Evolutionary conservation across 2,888 invertebrate genomes (phyloP), one percentile per base, ranked within the genome.

Genomic region (Epirrhoe alternata): DNA sequence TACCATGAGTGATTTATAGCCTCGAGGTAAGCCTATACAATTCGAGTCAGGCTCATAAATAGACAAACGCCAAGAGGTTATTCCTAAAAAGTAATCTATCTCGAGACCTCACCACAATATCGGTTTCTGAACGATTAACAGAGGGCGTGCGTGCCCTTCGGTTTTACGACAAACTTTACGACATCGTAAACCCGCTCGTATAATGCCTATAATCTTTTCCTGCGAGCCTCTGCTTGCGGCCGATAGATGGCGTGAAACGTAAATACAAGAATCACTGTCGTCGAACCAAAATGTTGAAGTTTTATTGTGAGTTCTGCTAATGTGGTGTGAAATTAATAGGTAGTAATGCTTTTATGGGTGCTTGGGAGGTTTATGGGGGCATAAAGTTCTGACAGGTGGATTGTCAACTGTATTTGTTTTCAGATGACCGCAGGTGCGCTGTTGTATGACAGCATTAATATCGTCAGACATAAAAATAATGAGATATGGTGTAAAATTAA

Each of bases 261-360:
- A 86, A 86, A 87, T 86, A 85, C 86, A 76, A 82, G 87, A 88
- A 91, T 92, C 90, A 88, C 88, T 89, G 90, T 87, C 88, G 85
- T 86, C 77, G 83, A 82, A 84, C 84, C 80, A 86, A 90, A 42
- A 89, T 86, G 89, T 90, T 89, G 83, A 90, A 92, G 88, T 93
- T 93, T 93, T 92, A 92, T 92, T 90, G 89, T 91, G 82, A 90
- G 93, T 91, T 91, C 90, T 89, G 92, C 93, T 92, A 93, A 93
- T 93, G 90, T 88, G 90, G 91, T 93, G 93, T 92, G 90, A 93
- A 92, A 93, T 93, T 92, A 92, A 93, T 93, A 92, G 93, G 91
- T 89, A 89, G 90, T 93, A 92, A 92, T 91, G 86, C 87, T 85
- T 92, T 93, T 92, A 93, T 91, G 89, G 92, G 86, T 86, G 85